Evolutionary conservation across 2,113 vertebrate species (phyloP).

Genomic region (Irena cyanogastra): DNA sequence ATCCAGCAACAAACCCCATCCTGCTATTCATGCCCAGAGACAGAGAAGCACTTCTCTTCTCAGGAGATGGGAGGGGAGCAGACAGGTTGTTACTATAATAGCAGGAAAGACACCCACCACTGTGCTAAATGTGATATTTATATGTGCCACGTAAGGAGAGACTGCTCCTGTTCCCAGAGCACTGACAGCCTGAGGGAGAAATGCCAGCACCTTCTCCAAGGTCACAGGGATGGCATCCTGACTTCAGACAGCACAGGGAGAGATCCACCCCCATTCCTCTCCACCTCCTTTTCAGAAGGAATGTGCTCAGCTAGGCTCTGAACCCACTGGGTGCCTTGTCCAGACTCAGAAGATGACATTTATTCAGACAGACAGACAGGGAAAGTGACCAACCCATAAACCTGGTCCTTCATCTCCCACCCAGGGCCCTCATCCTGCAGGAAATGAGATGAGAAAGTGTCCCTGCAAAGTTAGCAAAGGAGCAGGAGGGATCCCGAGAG

Average conservation of each 20-base stretch:
- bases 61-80: neutral
- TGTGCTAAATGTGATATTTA: conserved; percentile 28
- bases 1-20: neutral
- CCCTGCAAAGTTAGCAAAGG: neutral
- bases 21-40: neutral
- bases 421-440: neutral
- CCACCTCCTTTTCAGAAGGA: neutral
- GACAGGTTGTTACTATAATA: conserved; percentile 30
- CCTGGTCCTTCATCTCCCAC: neutral
- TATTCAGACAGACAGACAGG: neutral
- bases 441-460: neutral
- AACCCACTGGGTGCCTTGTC: neutral
- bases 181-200: neutral
- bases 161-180: neutral
- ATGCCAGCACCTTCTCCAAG: neutral
- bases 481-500: neutral
- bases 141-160: neutral
- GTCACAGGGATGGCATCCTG: neutral
- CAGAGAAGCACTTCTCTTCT: neutral
- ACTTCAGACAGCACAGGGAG: neutral
- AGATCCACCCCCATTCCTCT: neutral
- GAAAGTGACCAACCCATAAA: neutral
- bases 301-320: neutral
- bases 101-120: conserved; percentile 1
- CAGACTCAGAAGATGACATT: neutral